Evolutionary conservation across 1,140 invertebrate species (phyloP).

Genomic region (Copidosoma floridanum): DNA sequence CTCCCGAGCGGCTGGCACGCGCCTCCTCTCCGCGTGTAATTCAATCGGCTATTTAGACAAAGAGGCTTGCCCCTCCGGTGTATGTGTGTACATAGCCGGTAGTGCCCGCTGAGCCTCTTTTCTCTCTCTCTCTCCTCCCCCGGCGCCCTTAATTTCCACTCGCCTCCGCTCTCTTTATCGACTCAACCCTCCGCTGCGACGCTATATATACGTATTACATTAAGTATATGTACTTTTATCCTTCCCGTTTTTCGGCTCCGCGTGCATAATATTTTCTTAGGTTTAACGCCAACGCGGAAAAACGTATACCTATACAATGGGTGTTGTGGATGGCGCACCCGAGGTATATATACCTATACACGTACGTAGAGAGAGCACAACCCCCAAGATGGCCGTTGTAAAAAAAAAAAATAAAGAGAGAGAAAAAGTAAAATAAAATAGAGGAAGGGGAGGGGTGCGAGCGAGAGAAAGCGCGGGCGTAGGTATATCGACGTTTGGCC

Average conservation of each 20-base stretch:
- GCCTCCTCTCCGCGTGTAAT: conserved; percentile 45
- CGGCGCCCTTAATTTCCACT: conserved; percentile 6
- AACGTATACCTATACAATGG: no score
- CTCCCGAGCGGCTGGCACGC: conserved; percentile 21
- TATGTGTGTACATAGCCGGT: no score
- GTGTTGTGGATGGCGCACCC: no score
- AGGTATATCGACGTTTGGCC: conserved; percentile 56
- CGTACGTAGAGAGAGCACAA: conserved; percentile 49
- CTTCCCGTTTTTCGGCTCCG: no score
- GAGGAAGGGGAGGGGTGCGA: not conserved
- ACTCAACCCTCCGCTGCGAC: not conserved
- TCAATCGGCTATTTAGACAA: conserved; percentile 52
- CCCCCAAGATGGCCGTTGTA: conserved; percentile 54
- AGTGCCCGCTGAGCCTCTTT: not conserved
- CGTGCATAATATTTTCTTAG: conserved; percentile 46
- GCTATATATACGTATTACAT: not conserved
- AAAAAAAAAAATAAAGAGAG: no score
- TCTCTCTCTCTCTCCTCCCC: not conserved
- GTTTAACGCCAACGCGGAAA: no score
- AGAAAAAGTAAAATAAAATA: no score
- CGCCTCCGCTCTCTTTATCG: not conserved
- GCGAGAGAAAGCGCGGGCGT: not conserved
- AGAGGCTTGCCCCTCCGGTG: conserved; percentile 23
- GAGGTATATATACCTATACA: no score
- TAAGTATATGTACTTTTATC: not conserved